Evolutionary conservation across 2,888 invertebrate species (phyloP).

Genomic region (Gymnoscelis rufifasciata): DNA sequence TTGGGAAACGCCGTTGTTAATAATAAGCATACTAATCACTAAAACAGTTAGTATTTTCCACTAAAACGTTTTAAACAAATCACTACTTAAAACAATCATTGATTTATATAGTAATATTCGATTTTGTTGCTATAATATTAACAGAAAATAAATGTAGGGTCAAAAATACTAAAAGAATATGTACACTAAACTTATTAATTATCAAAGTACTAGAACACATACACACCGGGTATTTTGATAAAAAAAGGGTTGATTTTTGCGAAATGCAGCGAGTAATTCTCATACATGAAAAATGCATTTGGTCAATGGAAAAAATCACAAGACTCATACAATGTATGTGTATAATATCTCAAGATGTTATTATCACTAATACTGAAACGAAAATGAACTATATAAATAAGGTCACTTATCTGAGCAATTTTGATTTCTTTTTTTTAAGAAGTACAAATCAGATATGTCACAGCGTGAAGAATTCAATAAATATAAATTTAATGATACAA

Average conservation of each 20-base stretch:
- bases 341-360: conserved; percentile 19
- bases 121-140: conserved; percentile 55
- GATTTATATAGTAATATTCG: conserved; percentile 51
- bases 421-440: conserved; percentile 16
- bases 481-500: conserved; percentile 14
- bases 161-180: conserved; percentile 65
- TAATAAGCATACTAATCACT: conserved; percentile 46
- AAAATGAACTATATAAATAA: conserved; percentile 33
- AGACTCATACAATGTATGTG: conserved; percentile 16
- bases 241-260: conserved; percentile 47
- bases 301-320: conserved; percentile 27
- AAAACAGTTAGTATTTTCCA: conserved; percentile 52
- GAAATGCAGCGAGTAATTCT: conserved; percentile 28
- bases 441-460: conserved; percentile 3
- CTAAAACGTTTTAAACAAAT: conserved; percentile 54
- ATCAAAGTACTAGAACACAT: conserved; percentile 16
- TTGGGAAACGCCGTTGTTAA: conserved; percentile 44
- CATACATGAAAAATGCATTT: conserved; percentile 30
- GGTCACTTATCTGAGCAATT: conserved; percentile 55
- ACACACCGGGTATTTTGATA: conserved; percentile 32
- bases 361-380: conserved; percentile 28
- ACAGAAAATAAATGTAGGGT: conserved; percentile 57
- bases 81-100: conserved; percentile 46
- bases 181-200: conserved; percentile 55
- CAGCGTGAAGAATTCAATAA: conserved; percentile 15